Percentiles rank a stretch among this genome's conserved stretches.
Evolutionary conservation across 1,140 invertebrate genomes (phyloP).

Genomic region (Brachionus calyciflorus): DNA sequence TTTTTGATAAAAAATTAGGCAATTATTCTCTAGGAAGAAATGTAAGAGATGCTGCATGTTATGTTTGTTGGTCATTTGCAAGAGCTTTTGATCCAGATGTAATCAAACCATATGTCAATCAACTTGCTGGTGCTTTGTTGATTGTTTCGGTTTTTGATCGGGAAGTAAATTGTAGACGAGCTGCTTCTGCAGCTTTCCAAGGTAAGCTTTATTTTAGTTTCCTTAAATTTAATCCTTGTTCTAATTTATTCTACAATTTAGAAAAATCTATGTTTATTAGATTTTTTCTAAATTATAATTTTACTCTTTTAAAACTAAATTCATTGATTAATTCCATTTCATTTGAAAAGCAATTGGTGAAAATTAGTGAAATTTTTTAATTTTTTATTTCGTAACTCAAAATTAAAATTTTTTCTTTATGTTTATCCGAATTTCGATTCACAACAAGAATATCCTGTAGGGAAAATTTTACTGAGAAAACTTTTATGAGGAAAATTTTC

Average conservation of each 20-base stretch:
- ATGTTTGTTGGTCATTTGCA: constrained; percentile 96
- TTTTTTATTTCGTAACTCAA: no score
- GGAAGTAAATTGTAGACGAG: constrained; percentile 81
- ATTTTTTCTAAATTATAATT: constrained; percentile 43
- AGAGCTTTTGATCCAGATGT: constrained; percentile 83
- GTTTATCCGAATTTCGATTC: no score
- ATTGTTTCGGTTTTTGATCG: constrained; percentile 86
- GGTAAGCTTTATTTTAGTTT: no score
- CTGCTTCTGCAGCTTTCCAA: constrained; percentile 65
- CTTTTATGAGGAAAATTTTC: no score
- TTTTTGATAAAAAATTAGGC: constrained; percentile 85
- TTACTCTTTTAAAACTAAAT: neutral
- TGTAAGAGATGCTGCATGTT: constrained; percentile 93
- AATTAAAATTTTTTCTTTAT: no score
- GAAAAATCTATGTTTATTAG: no score
- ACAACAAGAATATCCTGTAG: no score
- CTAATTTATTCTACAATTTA: no score
- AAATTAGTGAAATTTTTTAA: no score
- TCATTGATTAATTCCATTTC: constrained; percentile 57
- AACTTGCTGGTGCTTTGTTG: constrained; percentile 68
- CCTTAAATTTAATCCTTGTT: no score
- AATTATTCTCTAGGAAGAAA: constrained; percentile 80
- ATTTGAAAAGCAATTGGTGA: no score
- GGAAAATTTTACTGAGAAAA: no score
- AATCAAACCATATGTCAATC: constrained; percentile 76